Base-by-base conservation (phyloP, 2,113 vertebrate species). In the Potamarius usumacintae region DNA sequence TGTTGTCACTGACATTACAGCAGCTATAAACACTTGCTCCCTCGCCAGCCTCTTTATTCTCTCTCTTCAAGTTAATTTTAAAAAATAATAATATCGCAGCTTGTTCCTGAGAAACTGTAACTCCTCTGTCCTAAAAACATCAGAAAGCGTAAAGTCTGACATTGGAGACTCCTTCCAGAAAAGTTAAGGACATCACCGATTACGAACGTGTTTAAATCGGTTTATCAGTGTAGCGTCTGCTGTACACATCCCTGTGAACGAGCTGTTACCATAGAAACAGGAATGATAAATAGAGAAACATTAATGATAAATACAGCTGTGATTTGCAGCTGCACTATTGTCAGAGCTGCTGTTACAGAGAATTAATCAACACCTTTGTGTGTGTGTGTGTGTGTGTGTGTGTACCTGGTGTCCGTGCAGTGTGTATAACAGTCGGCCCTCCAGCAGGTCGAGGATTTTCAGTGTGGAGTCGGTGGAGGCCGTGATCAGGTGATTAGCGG, bases 321-420 rank as follows among this genome's bases (percentile, higher is more conserved):
- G 42, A 42, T 42, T 42, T 42, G 4, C 42, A 42, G 42, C 42
- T 42, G 42, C 42, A 42, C 42, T 4, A 42, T 42, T 42, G 42
- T 42, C 3, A 42, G 42, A 42, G 42, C 42, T 42, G 42, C 42
- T 42, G 42, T 42, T 42, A 42, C 42, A 42, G 42, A 42, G 2
- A 42, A 42, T 42, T 42, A 42, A 42, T 42, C 34, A 42, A 42
- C 42, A 42, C 42, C 42, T 42, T 42, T 17, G 71, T 34, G 71
- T 17, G 69, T 9, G 74, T 25, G 50, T 15, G 25, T 25, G 60
- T 67, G 30, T 55, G 58, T 80, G 63, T 18, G 50, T 30, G 67
- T 74, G 69, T 83, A 99, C 98, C 98, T 99, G 97, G 90, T 99
- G 98, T 87, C 98, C 97, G 0, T 99, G 98, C 42, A 99, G 95